These are phyloP conservation scores for Gymnocypris eckloni DNA, from an alignment of 2,797 vertebrate species.

Conservation along the genomic window DNA sequence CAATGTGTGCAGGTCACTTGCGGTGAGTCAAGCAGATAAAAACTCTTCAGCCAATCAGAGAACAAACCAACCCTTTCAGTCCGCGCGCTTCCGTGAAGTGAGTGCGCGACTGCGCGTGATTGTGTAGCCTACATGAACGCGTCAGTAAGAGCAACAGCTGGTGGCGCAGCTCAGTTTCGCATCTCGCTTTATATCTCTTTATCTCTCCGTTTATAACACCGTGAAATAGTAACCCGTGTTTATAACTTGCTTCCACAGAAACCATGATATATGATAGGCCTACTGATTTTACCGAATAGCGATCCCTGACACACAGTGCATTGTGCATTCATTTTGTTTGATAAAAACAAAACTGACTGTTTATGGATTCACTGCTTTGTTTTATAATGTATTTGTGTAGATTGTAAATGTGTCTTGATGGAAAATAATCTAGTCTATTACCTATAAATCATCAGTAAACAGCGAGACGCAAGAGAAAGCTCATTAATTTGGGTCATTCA, in stretches of 20 bases:
- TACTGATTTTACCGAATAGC: neutral
- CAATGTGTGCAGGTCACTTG: neutral
- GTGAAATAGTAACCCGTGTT: neutral
- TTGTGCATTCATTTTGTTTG: neutral
- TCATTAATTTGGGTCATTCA: neutral
- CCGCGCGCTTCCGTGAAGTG: neutral
- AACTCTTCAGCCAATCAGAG: neutral
- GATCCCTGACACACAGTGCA: too few species aligned
- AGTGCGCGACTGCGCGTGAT: neutral
- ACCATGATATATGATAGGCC: neutral
- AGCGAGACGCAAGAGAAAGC: neutral
- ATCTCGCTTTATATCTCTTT: neutral
- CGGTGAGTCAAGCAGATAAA: neutral
- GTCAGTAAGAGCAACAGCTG: neutral
- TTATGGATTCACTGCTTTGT: neutral
- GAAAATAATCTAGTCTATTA: neutral
- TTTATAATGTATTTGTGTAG: neutral
- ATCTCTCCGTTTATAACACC: neutral
- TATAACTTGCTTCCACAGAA: neutral
- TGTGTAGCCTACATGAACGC: neutral
- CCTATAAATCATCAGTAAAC: neutral
- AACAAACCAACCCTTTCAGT: neutral
- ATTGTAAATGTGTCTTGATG: neutral
- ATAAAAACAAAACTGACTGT: neutral
- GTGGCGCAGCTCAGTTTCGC: neutral